phyloP scores from a whole-genome alignment of 1,140 invertebrate species.

The Trigoniulus corallinus region DNA sequence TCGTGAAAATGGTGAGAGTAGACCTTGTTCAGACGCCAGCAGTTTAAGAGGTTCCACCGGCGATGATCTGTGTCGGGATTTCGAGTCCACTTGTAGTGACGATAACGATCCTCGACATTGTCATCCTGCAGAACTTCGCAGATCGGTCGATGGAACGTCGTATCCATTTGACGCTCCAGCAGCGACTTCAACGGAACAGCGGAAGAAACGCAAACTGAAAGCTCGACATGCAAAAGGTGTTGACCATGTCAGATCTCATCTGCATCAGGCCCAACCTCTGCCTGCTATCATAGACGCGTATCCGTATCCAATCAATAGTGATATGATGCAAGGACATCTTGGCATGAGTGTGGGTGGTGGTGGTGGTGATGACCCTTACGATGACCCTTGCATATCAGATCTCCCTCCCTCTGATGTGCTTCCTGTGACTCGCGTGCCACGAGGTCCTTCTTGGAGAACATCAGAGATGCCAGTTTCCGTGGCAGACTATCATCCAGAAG shows the following conservation, averaged over 20 bases:
- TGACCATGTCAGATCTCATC: neutral
- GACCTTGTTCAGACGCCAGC: slow-evolving; percentile 12
- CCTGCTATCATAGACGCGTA: neutral
- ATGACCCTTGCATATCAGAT: neutral
- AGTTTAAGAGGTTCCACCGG: slow-evolving; percentile 14
- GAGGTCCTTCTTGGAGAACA: neutral
- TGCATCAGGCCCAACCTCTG: neutral
- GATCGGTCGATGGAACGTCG: too few relatives aligned
- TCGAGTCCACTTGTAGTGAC: slow-evolving; percentile 10
- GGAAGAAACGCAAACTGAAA: neutral
- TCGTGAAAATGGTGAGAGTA: neutral
- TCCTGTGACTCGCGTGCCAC: neutral
- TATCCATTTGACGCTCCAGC: neutral
- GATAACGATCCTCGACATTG: too few relatives aligned
- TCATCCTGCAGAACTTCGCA: too few relatives aligned
- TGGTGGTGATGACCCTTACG: neutral
- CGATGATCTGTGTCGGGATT: slow-evolving; percentile 13
- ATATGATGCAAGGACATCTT: neutral
- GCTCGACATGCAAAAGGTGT: neutral
- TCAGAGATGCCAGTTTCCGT: neutral
- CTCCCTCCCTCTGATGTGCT: neutral
- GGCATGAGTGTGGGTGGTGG: neutral
- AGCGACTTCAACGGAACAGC: neutral
- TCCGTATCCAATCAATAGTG: neutral
- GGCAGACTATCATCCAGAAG: neutral